These are phyloP conservation scores for Rhynchonycteris naso DNA, from an alignment of 2,797 vertebrate species.

Conservation along the genomic window DNA sequence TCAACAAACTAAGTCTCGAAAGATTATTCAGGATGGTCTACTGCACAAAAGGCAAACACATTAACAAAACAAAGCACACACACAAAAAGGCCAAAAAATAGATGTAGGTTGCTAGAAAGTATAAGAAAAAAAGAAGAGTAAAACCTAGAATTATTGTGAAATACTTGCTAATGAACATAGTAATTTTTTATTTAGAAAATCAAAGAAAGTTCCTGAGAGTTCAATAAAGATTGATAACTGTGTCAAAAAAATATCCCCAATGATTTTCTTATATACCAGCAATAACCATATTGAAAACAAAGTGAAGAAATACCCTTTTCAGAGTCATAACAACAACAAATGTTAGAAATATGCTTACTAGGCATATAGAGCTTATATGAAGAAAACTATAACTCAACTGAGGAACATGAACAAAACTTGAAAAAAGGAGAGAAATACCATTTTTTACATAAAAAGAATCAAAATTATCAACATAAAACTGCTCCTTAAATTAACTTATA, in stretches of 20 bases:
- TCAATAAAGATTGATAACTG: not conserved
- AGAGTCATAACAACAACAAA: not conserved
- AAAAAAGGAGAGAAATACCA: not conserved
- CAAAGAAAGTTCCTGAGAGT: not conserved
- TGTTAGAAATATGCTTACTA: not conserved
- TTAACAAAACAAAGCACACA: not conserved
- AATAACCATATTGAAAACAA: not conserved
- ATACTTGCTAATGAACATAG: not conserved
- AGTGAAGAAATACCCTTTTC: not conserved
- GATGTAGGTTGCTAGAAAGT: not conserved
- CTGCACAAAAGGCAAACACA: not conserved
- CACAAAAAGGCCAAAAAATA: not conserved
- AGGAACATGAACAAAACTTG: not conserved
- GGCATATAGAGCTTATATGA: not conserved
- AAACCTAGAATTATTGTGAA: not conserved
- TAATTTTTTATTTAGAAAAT: not conserved
- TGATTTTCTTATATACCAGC: not conserved
- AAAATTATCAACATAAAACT: not conserved
- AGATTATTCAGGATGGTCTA: not conserved
- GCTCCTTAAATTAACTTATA: not conserved
- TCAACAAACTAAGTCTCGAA: not conserved
- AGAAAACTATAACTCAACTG: not conserved
- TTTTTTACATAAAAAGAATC: not conserved
- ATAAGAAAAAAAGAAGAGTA: conserved; percentile 21
- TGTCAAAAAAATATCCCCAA: not conserved